phyloP scores from a whole-genome alignment of 30 jellyfish, hydroid and myxozoan species.

The Pseudorhiza aurosa region DNA sequence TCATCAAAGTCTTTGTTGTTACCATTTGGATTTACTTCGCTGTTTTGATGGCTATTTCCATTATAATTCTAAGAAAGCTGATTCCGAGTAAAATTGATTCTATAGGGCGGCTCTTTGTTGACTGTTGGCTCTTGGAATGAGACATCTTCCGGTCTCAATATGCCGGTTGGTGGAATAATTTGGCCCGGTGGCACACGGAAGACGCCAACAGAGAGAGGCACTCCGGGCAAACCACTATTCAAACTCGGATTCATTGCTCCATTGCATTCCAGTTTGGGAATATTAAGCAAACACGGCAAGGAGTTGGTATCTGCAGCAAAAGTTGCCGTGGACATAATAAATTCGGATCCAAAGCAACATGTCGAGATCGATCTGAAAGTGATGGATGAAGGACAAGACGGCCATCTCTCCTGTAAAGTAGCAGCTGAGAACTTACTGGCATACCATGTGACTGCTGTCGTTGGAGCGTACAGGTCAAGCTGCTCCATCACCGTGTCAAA shows the following conservation, averaged over 20 bases:
- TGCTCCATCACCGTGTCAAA: constrained; percentile 84
- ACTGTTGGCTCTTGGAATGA: constrained; percentile 93
- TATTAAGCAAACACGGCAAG: constrained; percentile 72
- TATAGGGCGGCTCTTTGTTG: constrained; percentile 18
- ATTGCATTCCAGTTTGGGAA: constrained; percentile 82
- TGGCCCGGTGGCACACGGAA: constrained; percentile 98
- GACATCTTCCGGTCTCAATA: constrained; percentile 54
- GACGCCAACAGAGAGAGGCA: constrained; percentile 95
- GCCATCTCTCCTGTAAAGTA: constrained; percentile 62
- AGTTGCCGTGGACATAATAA: constrained; percentile 93
- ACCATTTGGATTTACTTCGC: too few relatives aligned
- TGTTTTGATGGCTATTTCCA: too few relatives aligned
- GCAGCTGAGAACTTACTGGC: constrained; percentile 76
- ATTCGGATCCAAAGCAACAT: constrained; percentile 67
- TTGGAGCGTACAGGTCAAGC: constrained; percentile 95
- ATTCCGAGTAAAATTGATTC: too few relatives aligned
- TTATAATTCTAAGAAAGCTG: too few relatives aligned
- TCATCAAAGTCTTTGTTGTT: too few relatives aligned
- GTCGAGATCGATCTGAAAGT: constrained; percentile 82
- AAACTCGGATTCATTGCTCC: constrained; percentile 95
- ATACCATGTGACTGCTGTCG: constrained; percentile 78
- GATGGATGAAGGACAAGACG: constrained; percentile 94
- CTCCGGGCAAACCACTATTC: constrained; percentile 96
- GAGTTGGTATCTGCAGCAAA: constrained; percentile 95
- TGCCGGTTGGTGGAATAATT: constrained; percentile 71